Conservation (phyloP, 2,113 vertebrate species). For the Phycodurus eques region DNA sequence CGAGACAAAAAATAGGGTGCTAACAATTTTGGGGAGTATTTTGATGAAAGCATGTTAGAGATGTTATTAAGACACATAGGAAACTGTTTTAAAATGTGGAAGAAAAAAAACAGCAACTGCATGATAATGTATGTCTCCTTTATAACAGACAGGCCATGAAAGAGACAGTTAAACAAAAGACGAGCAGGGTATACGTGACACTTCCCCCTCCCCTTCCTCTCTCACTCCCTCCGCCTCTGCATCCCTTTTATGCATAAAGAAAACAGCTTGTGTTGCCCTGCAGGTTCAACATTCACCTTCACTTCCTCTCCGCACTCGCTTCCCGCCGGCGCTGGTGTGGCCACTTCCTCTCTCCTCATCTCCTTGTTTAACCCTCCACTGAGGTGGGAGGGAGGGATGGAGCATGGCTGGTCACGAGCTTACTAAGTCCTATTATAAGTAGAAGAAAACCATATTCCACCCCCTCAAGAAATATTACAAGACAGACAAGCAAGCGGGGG, state of each 20-base stretch:
- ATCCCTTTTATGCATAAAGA: constrained; percentile 72
- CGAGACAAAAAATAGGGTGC: no score
- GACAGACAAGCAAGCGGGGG: constrained; percentile 92
- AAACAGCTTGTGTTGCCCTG: constrained; percentile 77
- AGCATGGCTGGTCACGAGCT: constrained; percentile 66
- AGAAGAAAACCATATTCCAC: constrained; percentile 91
- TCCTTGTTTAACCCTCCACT: constrained; percentile 35
- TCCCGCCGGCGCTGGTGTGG: constrained; percentile 16
- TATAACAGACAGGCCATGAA: constrained; percentile 24
- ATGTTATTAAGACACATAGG: no score
- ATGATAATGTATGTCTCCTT: neutral
- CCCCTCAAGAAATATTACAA: constrained; percentile 92
- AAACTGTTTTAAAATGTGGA: no score
- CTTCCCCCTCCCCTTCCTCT: constrained; percentile 11
- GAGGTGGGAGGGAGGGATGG: constrained; percentile 23
- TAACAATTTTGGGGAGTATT: no score
- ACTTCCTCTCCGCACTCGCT: constrained; percentile 69
- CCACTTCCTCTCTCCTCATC: constrained; percentile 26
- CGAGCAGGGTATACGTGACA: constrained; percentile 33
- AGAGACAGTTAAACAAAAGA: constrained; percentile 47
- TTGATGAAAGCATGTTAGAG: no score
- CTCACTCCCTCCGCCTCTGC: constrained; percentile 17
- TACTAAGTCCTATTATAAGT: constrained; percentile 89
- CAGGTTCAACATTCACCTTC: constrained; percentile 90
- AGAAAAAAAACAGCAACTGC: no score